phyloP scores from a whole-genome alignment of 2,797 vertebrate species.

The Artibeus jamaicensis region DNA sequence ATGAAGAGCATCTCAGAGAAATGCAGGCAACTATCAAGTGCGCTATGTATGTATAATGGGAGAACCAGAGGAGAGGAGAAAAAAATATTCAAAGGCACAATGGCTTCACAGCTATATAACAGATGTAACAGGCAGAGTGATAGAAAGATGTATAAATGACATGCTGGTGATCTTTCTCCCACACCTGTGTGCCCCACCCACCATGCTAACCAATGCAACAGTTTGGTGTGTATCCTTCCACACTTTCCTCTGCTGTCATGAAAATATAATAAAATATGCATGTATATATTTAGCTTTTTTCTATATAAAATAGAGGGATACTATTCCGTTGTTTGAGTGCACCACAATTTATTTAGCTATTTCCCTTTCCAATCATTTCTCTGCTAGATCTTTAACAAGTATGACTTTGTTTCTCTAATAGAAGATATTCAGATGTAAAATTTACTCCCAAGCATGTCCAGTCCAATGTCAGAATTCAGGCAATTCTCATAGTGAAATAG shows the following conservation, averaged over 20 bases:
- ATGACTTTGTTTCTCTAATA: neutral
- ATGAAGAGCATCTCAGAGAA: neutral
- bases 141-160: neutral
- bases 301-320: neutral
- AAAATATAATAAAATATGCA: neutral
- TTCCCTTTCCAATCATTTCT: neutral
- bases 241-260: neutral
- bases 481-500: neutral
- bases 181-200: neutral
- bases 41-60: neutral
- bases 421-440: neutral
- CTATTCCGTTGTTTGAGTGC: neutral
- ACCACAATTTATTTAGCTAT: neutral
- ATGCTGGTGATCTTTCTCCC: neutral
- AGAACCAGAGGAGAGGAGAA: neutral
- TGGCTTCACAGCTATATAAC: neutral
- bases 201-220: fast-evolving
- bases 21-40: no score
- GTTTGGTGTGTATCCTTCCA: neutral
- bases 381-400: neutral
- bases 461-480: neutral
- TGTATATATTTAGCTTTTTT: neutral
- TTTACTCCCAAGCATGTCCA: neutral
- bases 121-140: neutral
- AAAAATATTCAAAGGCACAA: neutral